A percentile compares a stretch with the other conserved stretches of the same genome.
Conservation (phyloP, 1,140 invertebrate species). For the Ylistrum balloti region DNA sequence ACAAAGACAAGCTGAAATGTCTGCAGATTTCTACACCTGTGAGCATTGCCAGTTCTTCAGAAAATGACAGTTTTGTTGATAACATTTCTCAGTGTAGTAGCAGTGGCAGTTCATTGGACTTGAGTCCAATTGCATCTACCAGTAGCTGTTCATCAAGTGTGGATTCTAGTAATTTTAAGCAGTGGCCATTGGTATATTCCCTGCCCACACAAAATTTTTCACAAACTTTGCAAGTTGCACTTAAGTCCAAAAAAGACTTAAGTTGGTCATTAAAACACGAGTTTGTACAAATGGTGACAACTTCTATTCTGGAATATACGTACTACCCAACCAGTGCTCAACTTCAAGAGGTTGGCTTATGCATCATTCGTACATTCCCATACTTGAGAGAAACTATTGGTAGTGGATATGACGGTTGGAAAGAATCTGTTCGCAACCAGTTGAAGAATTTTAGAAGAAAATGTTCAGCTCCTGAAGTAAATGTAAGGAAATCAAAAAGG, state of each 20-base stretch:
- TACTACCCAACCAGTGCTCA: no score
- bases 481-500: no score
- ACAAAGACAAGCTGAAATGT: not conserved
- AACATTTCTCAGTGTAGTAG: not conserved
- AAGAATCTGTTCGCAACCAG: no score
- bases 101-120: not conserved
- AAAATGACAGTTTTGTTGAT: not conserved
- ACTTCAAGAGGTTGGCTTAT: no score
- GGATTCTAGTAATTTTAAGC: not conserved
- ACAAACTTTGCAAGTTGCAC: not conserved
- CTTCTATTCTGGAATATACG: no score
- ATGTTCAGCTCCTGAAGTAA: no score
- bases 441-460: no score
- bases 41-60: not conserved
- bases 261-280: not conserved
- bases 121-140: not conserved
- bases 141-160: not conserved
- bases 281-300: no score
- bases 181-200: not conserved
- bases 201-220: not conserved
- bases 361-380: no score
- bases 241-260: not conserved
- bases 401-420: no score
- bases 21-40: not conserved
- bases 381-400: no score